Conservation (phyloP, 2,888 invertebrate species). For the Epinotia brunnichana region DNA sequence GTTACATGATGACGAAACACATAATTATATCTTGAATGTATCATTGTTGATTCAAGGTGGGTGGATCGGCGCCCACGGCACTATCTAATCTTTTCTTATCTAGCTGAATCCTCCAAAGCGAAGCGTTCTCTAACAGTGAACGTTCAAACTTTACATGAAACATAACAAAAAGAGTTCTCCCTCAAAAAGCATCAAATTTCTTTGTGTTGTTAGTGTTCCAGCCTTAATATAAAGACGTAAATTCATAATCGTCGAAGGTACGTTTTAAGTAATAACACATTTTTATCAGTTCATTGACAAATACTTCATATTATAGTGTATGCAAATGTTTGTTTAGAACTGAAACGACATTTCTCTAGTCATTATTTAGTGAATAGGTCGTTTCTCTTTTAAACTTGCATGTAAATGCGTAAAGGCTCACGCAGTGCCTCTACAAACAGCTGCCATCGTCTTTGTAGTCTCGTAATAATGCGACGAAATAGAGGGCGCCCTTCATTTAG, state of each 20-base stretch:
- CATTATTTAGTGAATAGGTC: conserved; percentile 11
- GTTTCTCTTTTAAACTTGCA: conserved; percentile 20
- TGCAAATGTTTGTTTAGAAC: conserved; percentile 17
- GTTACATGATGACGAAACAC: conserved; percentile 1
- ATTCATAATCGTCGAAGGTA: conserved; percentile 21
- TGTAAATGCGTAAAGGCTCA: conserved; percentile 1
- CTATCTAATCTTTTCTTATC: conserved; percentile 61
- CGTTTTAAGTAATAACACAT: conserved; percentile 11
- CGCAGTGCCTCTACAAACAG: conserved; percentile 23
- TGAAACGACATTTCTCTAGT: conserved; percentile 7
- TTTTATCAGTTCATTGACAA: background rate
- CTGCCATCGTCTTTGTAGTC: conserved; percentile 54
- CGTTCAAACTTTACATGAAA: conserved; percentile 18
- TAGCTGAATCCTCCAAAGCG: conserved; percentile 49
- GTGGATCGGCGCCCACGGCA: conserved; percentile 46
- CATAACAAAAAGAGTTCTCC: background rate
- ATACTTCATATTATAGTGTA: background rate
- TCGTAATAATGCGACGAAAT: conserved; percentile 53
- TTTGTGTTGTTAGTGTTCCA: conserved; percentile 1
- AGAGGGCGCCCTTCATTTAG: conserved; percentile 55
- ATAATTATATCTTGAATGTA: conserved; percentile 33
- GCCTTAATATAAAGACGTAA: background rate
- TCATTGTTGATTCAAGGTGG: conserved; percentile 41
- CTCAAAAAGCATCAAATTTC: conserved; percentile 12
- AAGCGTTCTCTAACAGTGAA: conserved; percentile 38